Conservation (phyloP, 2,797 vertebrate species). For the Xenopus petersii region DNA sequence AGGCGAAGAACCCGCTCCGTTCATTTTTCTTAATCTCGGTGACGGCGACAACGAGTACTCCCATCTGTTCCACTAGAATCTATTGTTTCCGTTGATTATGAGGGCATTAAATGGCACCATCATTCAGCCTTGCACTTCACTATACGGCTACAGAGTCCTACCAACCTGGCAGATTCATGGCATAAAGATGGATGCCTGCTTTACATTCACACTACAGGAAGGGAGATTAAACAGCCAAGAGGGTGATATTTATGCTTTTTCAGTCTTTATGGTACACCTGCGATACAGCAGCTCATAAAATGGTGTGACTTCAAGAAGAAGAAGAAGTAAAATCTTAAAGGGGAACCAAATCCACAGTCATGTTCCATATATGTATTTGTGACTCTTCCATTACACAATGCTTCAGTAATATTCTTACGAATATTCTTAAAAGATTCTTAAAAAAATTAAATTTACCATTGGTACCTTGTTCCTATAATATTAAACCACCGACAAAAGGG, state of each 20-base stretch:
- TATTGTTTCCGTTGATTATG: constrained; percentile 55
- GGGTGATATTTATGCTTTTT: neutral
- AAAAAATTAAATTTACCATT: no score
- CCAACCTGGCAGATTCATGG: constrained; percentile 1
- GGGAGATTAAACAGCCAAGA: neutral
- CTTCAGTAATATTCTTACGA: no score
- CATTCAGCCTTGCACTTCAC: neutral
- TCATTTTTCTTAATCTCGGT: constrained; percentile 57
- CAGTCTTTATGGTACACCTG: neutral
- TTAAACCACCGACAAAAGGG: no score
- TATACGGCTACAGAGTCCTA: neutral
- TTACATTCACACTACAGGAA: neutral
- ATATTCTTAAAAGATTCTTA: no score
- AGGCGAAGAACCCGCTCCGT: neutral
- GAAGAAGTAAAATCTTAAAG: neutral
- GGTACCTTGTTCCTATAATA: no score
- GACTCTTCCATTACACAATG: no score
- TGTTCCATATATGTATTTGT: neutral
- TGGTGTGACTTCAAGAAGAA: neutral
- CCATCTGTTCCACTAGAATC: constrained; percentile 61
- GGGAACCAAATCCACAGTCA: neutral
- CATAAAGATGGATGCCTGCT: neutral
- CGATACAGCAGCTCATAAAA: neutral
- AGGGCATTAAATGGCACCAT: constrained; percentile 7
- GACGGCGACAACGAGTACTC: constrained; percentile 47